These are phyloP conservation scores for Erinaceus europaeus DNA, from an alignment of 2,113 vertebrate species.

Conservation along the genomic window DNA sequence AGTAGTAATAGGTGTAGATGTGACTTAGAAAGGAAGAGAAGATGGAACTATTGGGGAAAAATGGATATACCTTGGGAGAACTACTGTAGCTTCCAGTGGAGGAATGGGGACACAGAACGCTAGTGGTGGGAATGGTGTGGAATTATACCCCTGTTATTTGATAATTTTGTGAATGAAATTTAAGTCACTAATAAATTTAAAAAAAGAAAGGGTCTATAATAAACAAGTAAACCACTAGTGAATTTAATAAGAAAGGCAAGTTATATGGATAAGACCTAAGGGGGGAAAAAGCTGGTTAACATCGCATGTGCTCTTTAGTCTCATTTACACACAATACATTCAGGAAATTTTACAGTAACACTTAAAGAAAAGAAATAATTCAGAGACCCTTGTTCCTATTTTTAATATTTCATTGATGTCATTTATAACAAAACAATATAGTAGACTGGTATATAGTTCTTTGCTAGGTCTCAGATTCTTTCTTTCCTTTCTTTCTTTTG, in stretches of 20 bases:
- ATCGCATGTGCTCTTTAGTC: neutral
- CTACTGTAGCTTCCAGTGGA: too few relatives aligned
- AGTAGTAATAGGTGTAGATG: too few relatives aligned
- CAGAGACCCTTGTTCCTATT: neutral
- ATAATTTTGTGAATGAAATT: too few relatives aligned
- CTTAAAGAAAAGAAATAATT: neutral
- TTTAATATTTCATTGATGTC: neutral
- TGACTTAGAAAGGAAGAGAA: too few relatives aligned
- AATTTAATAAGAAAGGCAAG: neutral
- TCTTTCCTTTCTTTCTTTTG: too few relatives aligned
- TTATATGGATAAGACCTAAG: neutral
- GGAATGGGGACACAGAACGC: too few relatives aligned
- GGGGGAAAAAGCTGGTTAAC: neutral
- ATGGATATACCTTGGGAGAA: too few relatives aligned
- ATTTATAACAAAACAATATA: neutral
- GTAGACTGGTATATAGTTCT: neutral
- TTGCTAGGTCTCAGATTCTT: neutral
- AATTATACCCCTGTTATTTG: too few relatives aligned
- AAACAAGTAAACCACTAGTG: neutral
- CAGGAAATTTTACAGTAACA: neutral
- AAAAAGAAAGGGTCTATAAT: too few relatives aligned
- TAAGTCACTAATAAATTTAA: too few relatives aligned
- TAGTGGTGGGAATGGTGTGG: too few relatives aligned
- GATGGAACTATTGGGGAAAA: too few relatives aligned
- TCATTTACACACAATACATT: neutral